A percentile compares a stretch with the other conserved stretches of the same genome.
phyloP scores from a whole-genome alignment of 2,888 invertebrate species.

The Gandaritis pyraliata region DNA sequence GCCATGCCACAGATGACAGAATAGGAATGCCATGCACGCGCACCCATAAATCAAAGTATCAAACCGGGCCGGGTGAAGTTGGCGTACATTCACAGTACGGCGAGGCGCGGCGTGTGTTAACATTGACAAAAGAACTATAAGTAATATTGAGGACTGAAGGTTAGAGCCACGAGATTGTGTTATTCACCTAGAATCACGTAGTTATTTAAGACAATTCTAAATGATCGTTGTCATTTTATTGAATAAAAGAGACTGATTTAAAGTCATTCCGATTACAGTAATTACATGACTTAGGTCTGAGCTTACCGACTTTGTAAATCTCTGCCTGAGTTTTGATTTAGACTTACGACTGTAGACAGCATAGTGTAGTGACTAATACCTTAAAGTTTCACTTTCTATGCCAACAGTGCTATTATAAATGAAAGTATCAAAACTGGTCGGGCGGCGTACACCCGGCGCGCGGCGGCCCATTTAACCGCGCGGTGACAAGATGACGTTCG shows the following conservation, averaged over 20 bases:
- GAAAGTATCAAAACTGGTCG: slow-evolving; percentile 7
- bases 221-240: no score
- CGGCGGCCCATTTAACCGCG: slow-evolving; percentile 76
- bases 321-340: no score
- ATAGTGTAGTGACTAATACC: neutral
- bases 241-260: no score
- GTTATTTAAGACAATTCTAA: no score
- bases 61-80: slow-evolving; percentile 48
- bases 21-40: slow-evolving; percentile 6
- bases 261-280: no score
- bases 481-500: slow-evolving; percentile 81
- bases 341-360: no score
- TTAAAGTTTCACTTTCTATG: neutral
- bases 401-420: neutral
- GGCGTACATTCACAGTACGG: slow-evolving; percentile 27
- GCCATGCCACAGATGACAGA: slow-evolving; percentile 1
- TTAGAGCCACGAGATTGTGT: neutral
- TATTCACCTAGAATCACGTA: no score
- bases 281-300: no score
- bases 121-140: slow-evolving; percentile 30
- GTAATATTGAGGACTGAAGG: neutral
- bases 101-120: slow-evolving; percentile 69
- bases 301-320: no score
- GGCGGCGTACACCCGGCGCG: slow-evolving; percentile 51
- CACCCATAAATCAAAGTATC: slow-evolving; percentile 41